Conservation (phyloP, 2,888 invertebrate species). For the Zaprionus bogoriensis region DNA sequence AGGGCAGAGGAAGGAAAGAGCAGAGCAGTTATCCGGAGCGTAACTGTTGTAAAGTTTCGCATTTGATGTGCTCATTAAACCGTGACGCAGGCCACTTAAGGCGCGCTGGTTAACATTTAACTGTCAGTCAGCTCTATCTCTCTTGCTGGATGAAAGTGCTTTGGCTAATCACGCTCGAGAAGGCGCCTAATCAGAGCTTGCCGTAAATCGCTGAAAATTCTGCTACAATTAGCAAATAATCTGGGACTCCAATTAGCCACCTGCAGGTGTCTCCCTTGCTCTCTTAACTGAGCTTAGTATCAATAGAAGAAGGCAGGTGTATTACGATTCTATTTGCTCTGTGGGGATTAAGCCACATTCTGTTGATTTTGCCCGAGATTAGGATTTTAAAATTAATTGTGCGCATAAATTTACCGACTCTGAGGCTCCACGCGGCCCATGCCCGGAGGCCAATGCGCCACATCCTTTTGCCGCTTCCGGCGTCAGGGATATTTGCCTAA, state of each 20-base stretch:
- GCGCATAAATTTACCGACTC: conserved; percentile 63
- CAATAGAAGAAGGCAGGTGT: conserved; percentile 35
- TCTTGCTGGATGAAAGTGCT: not conserved
- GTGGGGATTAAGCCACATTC: conserved; percentile 27
- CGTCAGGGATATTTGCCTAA: conserved; percentile 43
- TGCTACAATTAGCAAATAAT: conserved; percentile 62
- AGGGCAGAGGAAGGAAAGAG: conserved; percentile 10
- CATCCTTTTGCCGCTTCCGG: conserved; percentile 36
- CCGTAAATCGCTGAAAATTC: conserved; percentile 9
- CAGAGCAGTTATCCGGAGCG: conserved; percentile 22
- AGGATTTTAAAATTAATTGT: conserved; percentile 76
- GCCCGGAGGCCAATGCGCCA: conserved; percentile 21
- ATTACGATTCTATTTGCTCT: conserved; percentile 21
- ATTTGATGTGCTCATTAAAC: conserved; percentile 68
- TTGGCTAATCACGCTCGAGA: conserved; percentile 42
- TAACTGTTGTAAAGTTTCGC: conserved; percentile 52
- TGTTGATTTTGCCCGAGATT: conserved; percentile 64
- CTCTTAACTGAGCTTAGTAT: too few relatives aligned
- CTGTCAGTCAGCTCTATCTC: conserved; percentile 11
- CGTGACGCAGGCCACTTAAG: conserved; percentile 51
- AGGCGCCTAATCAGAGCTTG: conserved; percentile 45
- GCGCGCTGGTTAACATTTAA: conserved; percentile 39
- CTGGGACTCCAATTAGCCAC: conserved; percentile 65
- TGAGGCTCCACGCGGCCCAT: conserved; percentile 28
- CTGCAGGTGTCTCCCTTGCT: not conserved